phyloP scores from a whole-genome alignment of 2,113 vertebrate species.

The Piprites chloris region DNA sequence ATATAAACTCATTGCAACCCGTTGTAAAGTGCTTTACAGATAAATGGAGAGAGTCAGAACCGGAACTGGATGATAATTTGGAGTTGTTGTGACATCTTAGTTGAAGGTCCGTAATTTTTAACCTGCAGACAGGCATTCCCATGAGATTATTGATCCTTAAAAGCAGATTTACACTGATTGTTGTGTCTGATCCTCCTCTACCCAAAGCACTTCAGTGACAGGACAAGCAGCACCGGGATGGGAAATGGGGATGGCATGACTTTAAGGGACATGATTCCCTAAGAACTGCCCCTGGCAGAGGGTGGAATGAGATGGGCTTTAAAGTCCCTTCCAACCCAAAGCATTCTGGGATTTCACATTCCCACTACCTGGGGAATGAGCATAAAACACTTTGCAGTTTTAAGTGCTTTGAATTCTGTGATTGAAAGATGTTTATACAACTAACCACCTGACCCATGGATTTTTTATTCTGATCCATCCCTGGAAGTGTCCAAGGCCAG shows the following conservation, averaged over 20 bases:
- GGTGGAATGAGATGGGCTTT: neutral
- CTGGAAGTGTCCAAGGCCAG: neutral
- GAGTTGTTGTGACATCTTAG: neutral
- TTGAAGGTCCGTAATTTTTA: neutral
- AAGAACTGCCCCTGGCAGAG: neutral
- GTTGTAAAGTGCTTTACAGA: constrained; percentile 51
- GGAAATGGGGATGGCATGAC: neutral
- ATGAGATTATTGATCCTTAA: neutral
- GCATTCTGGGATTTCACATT: neutral
- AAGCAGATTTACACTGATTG: neutral
- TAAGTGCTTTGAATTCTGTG: neutral
- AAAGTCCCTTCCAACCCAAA: neutral
- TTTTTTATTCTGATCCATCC: neutral
- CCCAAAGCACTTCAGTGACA: constrained; percentile 46
- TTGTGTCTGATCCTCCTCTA: constrained; percentile 4
- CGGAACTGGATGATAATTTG: constrained; percentile 74
- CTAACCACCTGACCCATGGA: neutral
- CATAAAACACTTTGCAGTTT: neutral
- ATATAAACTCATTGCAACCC: neutral
- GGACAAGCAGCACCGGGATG: constrained; percentile 10
- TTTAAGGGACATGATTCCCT: fast-evolving
- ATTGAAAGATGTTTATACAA: neutral
- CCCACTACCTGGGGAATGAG: neutral
- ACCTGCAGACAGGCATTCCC: neutral
- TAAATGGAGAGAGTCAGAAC: neutral